Evolutionary conservation across 2,888 invertebrate genomes (phyloP).

Genomic region (Tipula helvola): DNA sequence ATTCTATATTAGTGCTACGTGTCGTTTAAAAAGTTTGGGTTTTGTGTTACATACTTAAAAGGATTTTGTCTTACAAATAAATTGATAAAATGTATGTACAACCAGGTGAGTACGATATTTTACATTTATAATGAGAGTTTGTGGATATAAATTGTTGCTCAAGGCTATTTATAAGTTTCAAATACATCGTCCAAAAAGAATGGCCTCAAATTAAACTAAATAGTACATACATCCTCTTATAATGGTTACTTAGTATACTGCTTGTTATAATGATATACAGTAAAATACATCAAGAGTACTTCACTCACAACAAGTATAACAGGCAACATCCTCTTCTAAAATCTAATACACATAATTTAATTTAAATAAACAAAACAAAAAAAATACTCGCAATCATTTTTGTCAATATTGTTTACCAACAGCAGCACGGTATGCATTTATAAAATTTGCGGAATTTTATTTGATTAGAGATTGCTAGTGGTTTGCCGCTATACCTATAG

Average conservation of each 20-base stretch:
- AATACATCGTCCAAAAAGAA: too few species aligned
- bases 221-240: neutral
- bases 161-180: neutral
- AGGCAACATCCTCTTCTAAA: neutral
- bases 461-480: neutral
- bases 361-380: neutral
- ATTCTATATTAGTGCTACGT: neutral
- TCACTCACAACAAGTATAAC: neutral
- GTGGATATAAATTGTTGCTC: neutral
- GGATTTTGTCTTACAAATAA: neutral
- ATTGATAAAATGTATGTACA: neutral
- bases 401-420: neutral
- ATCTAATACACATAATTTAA: neutral
- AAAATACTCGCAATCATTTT: neutral
- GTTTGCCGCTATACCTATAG: neutral
- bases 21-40: neutral
- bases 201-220: too few species aligned
- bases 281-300: neutral
- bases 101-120: neutral
- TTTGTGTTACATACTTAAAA: neutral
- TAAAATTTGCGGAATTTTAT: neutral
- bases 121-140: neutral
- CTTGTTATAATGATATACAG: neutral
- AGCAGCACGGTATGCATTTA: neutral
- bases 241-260: neutral